phyloP scores from a whole-genome alignment of 1,140 invertebrate species.

The Dryas iulia region DNA sequence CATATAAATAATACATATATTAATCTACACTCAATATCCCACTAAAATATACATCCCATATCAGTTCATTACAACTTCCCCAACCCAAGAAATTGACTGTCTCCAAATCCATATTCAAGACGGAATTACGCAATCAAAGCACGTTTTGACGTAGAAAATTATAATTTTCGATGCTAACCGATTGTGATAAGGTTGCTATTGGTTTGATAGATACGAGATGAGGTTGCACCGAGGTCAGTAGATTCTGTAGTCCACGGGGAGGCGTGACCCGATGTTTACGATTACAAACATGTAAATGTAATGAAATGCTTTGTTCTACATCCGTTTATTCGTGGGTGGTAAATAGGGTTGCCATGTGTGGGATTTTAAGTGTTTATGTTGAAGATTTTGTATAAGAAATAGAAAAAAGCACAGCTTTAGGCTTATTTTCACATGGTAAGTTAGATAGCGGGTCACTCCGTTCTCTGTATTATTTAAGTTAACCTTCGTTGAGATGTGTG shows the following conservation, averaged over 20 bases:
- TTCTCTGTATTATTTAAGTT: no score
- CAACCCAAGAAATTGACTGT: conserved; percentile 20
- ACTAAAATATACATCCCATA: conserved; percentile 10
- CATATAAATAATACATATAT: no score
- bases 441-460: no score
- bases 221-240: conserved; percentile 21
- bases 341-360: conserved; percentile 7
- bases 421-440: no score
- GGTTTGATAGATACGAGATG: conserved; percentile 15
- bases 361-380: not conserved
- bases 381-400: conserved; percentile 1
- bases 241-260: conserved; percentile 21
- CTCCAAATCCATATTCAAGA: conserved; percentile 38
- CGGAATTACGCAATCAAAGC: conserved; percentile 31
- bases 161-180: not conserved
- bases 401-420: conserved; percentile 21
- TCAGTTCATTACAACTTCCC: conserved; percentile 25
- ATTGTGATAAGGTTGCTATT: conserved; percentile 18
- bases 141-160: conserved; percentile 8
- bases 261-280: conserved; percentile 48
- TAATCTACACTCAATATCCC: no score
- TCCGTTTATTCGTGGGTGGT: conserved; percentile 20
- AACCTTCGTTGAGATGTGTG: no score
- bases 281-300: conserved; percentile 43
- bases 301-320: conserved; percentile 27